A percentile compares a stretch with the other conserved stretches of the same genome.
These are phyloP conservation scores for Epizoanthus scotinus DNA, from an alignment of 92 coral and sea anemone species.

Conservation along the genomic window DNA sequence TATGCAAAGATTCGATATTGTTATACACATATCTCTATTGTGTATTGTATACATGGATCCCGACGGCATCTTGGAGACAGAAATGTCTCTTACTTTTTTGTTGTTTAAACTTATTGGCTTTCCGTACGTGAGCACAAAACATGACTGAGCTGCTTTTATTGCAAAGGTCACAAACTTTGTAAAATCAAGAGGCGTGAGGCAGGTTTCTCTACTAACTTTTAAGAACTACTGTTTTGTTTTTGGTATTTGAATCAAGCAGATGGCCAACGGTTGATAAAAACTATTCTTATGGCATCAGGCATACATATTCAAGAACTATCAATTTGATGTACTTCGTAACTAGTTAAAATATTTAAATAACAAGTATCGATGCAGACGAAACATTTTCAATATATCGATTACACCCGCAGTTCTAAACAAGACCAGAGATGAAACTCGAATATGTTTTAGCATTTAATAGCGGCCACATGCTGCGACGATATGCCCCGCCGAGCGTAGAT, in stretches of 20 bases:
- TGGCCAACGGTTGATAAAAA: not conserved
- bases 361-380: not conserved
- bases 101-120: constrained; percentile 7
- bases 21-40: too few relatives aligned
- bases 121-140: not conserved
- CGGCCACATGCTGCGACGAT: not conserved
- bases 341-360: not conserved
- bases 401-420: not conserved
- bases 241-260: not conserved
- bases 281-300: too few relatives aligned
- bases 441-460: constrained; percentile 5
- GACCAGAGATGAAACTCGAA: not conserved
- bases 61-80: too few relatives aligned
- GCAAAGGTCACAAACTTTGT: not conserved
- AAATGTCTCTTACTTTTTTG: not conserved
- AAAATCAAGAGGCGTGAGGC: not conserved
- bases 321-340: too few relatives aligned
- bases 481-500: constrained; percentile 9
- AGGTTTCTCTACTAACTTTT: not conserved
- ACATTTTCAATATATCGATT: not conserved
- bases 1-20: too few relatives aligned
- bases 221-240: not conserved
- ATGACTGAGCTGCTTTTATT: not conserved
- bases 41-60: too few relatives aligned
- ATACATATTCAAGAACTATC: too few relatives aligned